Base-by-base conservation (phyloP, 2,888 invertebrate genomes). In the Stramonita haemastoma region DNA sequence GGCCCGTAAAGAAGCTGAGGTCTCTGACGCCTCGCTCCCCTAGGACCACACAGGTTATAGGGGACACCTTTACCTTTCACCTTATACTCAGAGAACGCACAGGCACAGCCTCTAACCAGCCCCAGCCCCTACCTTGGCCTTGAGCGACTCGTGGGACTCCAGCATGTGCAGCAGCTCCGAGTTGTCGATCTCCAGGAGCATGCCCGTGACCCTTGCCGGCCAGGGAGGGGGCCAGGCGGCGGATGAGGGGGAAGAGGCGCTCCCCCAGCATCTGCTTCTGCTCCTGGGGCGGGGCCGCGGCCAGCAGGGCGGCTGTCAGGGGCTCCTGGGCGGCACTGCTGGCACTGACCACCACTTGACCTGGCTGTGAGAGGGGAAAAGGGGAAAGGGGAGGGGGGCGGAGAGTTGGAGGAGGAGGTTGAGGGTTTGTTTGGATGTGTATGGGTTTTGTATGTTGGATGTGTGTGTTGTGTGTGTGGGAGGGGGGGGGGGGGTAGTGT, bases 261-360 rank as follows among this genome's bases (percentile, higher is more conserved):
- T 99, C 99, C 92, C 99, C 99, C 93, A 99, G 97, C 98, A 99
- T 99, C 97, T 92, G 99, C 96, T 99, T 99, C 96, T 99, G 99
- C 95, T 99, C 99, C 96, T 98, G 98, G 85, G 98, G 98, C 86
- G 98, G 98, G 91, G 99, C 99, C 91, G 98, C 98, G 88, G 99
- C 99, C 96, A 99, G 97, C 98, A 99, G 98, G 84, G 98, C 97
- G 26, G 99, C 98, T 84, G 99, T 99, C 92, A 99, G 97, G 90
- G 99, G 99, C 96, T 99, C 99, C 96, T 99, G 99, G 89, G 13
- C 29, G 22, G 15, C n/a, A 13, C 95, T 95, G 57, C 83, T 87
- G 77, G 77, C 46, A 29, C 81, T 83, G 8, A 83, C 36, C 22
- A 83, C 81, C 46, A 83, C 81, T 29, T 83, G 81, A 6, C 81